Percentiles rank a stretch among this genome's conserved stretches.
Conservation (phyloP, 2,113 vertebrate species). For the Gobiocypris rarus region DNA sequence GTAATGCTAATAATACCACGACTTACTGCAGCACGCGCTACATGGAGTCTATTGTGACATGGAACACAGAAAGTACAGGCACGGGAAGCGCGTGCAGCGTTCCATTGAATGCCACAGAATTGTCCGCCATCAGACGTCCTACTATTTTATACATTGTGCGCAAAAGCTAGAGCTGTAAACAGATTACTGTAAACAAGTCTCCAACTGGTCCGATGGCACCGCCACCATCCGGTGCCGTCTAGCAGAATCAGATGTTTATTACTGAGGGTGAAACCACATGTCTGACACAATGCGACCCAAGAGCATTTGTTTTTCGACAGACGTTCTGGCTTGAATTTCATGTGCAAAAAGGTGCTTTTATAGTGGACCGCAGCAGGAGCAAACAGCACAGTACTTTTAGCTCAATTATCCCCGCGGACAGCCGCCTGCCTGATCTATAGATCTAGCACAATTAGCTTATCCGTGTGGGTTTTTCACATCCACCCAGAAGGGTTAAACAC, state of each 20-base stretch:
- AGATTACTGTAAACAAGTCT: constrained; percentile 53
- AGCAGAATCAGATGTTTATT: constrained; percentile 32
- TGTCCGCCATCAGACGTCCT: constrained; percentile 20
- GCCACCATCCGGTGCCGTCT: constrained; percentile 25
- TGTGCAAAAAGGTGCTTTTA: constrained; percentile 37
- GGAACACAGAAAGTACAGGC: not conserved
- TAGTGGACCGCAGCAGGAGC: constrained; percentile 60
- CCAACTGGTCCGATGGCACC: constrained; percentile 33
- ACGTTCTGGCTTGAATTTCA: not conserved
- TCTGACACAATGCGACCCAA: constrained; percentile 31
- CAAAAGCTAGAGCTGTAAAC: constrained; percentile 43
- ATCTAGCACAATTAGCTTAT: constrained; percentile 71
- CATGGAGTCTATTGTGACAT: constrained; percentile 27
- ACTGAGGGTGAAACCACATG: constrained; percentile 38
- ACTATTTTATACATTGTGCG: constrained; percentile 29
- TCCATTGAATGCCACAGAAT: constrained; percentile 12
- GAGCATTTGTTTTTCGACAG: constrained; percentile 35
- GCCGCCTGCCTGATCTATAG: constrained; percentile 61
- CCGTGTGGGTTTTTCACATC: constrained; percentile 57
- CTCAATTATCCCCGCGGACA: constrained; percentile 69
- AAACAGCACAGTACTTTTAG: constrained; percentile 67
- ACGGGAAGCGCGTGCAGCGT: not conserved
- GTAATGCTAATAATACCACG: constrained; percentile 1
- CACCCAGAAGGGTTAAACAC: constrained; percentile 42
- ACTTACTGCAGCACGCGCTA: constrained; percentile 7